Percentiles rank a stretch among this genome's conserved stretches.
Evolutionary conservation across 2,888 invertebrate genomes (phyloP).

Genomic region (Synergus umbraculus): DNA sequence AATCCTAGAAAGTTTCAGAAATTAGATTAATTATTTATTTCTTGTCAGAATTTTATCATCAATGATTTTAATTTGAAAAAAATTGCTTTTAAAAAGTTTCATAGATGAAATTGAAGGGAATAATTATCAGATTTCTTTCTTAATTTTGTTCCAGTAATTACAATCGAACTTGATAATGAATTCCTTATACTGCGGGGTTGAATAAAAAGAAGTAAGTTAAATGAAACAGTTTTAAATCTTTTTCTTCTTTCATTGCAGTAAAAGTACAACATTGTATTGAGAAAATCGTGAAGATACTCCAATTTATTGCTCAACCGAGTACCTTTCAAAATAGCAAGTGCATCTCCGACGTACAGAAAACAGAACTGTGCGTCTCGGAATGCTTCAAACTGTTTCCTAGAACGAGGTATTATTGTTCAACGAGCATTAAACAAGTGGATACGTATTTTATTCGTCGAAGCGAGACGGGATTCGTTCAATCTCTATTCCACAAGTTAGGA

Average conservation of each 20-base stretch:
- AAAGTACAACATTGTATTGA: background rate
- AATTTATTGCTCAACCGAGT: conserved; percentile 57
- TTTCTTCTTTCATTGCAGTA: background rate
- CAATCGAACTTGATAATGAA: background rate
- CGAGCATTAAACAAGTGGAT: conserved; percentile 59
- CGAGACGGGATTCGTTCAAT: conserved; percentile 47
- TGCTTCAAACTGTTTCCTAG: conserved; percentile 47
- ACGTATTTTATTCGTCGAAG: conserved; percentile 60
- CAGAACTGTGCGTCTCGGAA: conserved; percentile 45
- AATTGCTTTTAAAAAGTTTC: background rate
- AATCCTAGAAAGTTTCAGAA: background rate
- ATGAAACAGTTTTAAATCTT: background rate
- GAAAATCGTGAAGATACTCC: conserved; percentile 49
- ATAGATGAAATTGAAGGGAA: background rate
- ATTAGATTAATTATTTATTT: background rate
- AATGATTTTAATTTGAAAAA: too few species aligned
- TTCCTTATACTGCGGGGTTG: background rate
- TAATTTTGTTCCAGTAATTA: background rate
- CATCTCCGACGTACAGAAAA: conserved; percentile 40
- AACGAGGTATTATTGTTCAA: conserved; percentile 56
- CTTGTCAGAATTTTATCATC: background rate
- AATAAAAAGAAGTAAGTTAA: background rate
- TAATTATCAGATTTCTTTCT: background rate
- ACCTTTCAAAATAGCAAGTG: conserved; percentile 48
- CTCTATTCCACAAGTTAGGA: conserved; percentile 49